Evolutionary conservation across 92 coral and sea anemone genomes (phyloP).

Genomic region (Micromussa lordhowensis): DNA sequence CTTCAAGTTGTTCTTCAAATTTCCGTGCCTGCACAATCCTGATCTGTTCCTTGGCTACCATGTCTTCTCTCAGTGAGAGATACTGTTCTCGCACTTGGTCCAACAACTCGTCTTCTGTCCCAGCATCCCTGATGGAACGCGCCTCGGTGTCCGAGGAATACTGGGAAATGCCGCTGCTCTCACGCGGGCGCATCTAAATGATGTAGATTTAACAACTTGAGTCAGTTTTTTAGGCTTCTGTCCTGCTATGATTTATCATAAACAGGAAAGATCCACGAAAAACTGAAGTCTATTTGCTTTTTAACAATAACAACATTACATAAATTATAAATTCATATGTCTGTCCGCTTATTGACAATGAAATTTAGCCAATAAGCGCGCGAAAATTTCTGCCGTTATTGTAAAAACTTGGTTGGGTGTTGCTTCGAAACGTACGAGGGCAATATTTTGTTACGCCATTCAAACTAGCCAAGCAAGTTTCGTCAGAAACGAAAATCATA

Average conservation of each 20-base stretch:
- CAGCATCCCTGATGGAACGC: neutral
- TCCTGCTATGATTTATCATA: too few relatives aligned
- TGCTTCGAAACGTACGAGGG: neutral
- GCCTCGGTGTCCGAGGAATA: neutral
- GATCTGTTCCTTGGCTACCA: neutral
- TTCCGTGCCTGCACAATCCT: neutral
- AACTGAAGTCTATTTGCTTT: too few relatives aligned
- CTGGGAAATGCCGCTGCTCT: neutral
- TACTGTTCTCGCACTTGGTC: neutral
- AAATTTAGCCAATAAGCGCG: too few relatives aligned
- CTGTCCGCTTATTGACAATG: too few relatives aligned
- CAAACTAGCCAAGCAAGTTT: neutral
- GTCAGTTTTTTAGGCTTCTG: too few relatives aligned
- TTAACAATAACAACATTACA: too few relatives aligned
- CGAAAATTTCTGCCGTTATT: too few relatives aligned
- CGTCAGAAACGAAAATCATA: neutral
- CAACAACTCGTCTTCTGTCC: neutral
- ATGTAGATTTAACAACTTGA: too few relatives aligned
- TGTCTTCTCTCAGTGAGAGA: neutral
- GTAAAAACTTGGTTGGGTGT: neutral
- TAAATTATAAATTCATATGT: too few relatives aligned
- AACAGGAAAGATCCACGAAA: too few relatives aligned
- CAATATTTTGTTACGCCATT: neutral
- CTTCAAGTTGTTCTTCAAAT: neutral
- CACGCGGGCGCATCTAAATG: constrained; percentile 21